Base-by-base conservation (phyloP, 2,888 invertebrate genomes). In the Morpho achilles region DNA sequence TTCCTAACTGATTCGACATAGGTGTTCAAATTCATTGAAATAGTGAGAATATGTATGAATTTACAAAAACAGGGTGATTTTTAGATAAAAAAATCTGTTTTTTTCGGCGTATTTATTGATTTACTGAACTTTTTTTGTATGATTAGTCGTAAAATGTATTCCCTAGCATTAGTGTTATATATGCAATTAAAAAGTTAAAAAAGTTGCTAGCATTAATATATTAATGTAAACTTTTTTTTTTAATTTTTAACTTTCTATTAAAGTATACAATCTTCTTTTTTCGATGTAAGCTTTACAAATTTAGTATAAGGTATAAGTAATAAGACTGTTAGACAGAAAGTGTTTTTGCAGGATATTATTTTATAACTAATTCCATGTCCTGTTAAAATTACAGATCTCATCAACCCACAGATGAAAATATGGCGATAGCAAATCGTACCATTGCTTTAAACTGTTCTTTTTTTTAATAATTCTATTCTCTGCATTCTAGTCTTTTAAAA, bases 341-440 rank as follows among this genome's bases (percentile, higher is more conserved):
- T 22, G 5, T 42, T 47, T 54, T 48, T 43, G n/a, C 42, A 48
- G 54, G 48, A 42, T 32, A 47, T 49, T 43, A 2, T 48, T 22
- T 43, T 41, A n/a, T 42, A 32, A 54, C 23, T 41, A 9, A 22
- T 23, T 16, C 7, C 8, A 23, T 9, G 9, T 54, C 54, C 48
- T 49, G 54, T 54, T 32, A 32, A 48, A 54, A 48, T 32, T 48
- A 43, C 43, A 42, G 54, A 54, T 54, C 54, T 54, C 54, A 48
- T 46, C 10, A 46, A 45, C 22, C 22, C 32, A 16, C 48, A 5
- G 43, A 32, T 48, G 32, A 32, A 48, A 48, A 22, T 42, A 41
- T 54, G 42, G n/a, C 40, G 50, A 50, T 41, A 46, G 9, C 1
- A 32, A 32, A 32, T 32, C 0, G 3, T 32, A 32, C 32, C 32